Percentiles rank a stretch among this genome's conserved stretches.
Conservation (phyloP, 2,113 vertebrate genomes). For the Phasianus colchicus region DNA sequence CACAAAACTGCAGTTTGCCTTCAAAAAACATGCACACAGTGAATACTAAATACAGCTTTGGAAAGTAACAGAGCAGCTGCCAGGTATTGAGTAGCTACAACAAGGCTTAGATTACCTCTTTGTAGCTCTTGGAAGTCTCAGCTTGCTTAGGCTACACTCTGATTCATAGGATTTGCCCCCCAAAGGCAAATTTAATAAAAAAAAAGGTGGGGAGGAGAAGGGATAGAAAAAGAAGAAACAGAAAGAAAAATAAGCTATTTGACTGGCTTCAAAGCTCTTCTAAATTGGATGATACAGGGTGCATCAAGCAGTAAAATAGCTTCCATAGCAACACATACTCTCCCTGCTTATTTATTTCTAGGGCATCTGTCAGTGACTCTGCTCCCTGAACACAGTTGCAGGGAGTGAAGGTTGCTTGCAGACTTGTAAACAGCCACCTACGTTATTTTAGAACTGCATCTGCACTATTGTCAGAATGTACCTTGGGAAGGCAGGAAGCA, state of each 20-base stretch:
- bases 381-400: slow-evolving; percentile 2
- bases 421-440: slow-evolving; percentile 17
- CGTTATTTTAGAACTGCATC: neutral
- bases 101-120: neutral
- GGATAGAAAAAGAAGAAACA: neutral
- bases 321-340: slow-evolving; percentile 66
- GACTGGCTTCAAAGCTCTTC: slow-evolving; percentile 26
- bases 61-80: neutral
- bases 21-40: neutral
- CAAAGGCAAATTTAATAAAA: neutral
- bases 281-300: slow-evolving; percentile 35
- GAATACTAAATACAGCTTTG: neutral
- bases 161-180: slow-evolving; percentile 15
- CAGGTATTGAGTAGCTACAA: neutral
- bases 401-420: neutral
- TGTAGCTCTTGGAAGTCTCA: neutral
- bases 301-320: slow-evolving; percentile 29
- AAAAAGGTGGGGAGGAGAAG: fast-evolving
- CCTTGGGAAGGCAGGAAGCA: neutral
- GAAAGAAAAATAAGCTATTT: neutral
- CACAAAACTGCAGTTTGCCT: neutral
- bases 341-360: slow-evolving; percentile 48
- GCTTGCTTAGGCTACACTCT: neutral
- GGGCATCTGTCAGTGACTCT: slow-evolving; percentile 46
- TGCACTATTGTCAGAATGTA: neutral